phyloP scores from a whole-genome alignment of 2,888 invertebrate species.

The Watsonalla binaria region DNA sequence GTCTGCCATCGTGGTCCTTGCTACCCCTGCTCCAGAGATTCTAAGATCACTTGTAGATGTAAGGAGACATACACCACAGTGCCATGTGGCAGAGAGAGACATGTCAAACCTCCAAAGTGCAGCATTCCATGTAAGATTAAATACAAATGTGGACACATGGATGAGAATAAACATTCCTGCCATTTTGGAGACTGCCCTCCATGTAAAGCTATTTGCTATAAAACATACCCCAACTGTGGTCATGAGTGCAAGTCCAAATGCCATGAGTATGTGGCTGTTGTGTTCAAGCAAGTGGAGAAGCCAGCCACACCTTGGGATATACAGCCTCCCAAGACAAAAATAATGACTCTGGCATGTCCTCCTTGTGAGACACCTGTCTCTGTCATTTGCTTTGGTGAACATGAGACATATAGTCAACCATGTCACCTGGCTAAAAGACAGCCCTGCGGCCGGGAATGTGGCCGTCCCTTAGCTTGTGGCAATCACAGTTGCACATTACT shows the following conservation, averaged over 20 bases:
- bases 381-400: constrained; percentile 85
- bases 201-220: constrained; percentile 86
- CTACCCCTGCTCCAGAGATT: constrained; percentile 88
- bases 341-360: constrained; percentile 82
- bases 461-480: constrained; percentile 83
- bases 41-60: constrained; percentile 88
- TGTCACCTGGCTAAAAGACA: constrained; percentile 83
- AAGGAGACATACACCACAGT: constrained; percentile 87
- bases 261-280: constrained; percentile 85
- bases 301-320: constrained; percentile 84
- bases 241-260: constrained; percentile 86
- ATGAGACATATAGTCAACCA: constrained; percentile 83
- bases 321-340: constrained; percentile 67
- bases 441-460: constrained; percentile 90
- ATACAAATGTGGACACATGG: constrained; percentile 90
- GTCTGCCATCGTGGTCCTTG: constrained; percentile 91
- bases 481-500: constrained; percentile 86
- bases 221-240: constrained; percentile 75
- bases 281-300: constrained; percentile 77
- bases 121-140: constrained; percentile 84
- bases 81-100: constrained; percentile 90
- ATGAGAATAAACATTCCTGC: constrained; percentile 85
- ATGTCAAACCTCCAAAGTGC: constrained; percentile 89
- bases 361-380: constrained; percentile 84
- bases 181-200: constrained; percentile 92